Base-by-base conservation (phyloP, 2,888 invertebrate genomes). In the Celastrina argiolus region DNA sequence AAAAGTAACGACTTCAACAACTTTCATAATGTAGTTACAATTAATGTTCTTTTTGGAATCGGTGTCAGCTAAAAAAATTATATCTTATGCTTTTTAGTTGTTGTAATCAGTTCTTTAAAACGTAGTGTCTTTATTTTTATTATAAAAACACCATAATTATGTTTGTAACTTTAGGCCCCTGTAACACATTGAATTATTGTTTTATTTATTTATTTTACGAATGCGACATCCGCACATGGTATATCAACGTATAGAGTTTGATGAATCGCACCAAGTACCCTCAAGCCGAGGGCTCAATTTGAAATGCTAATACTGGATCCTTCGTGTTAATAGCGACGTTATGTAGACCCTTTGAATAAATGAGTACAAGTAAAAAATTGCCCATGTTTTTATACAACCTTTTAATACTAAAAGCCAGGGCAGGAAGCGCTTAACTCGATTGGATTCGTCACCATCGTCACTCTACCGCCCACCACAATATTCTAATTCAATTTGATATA, bases 301-400 rank as follows among this genome's bases (percentile, higher is more conserved):
- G 79, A 79, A 81, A 82, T 81, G 79, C 81, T 81, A 82, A 82
- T 81, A 81, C 80, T 77, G 75, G 77, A 78, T 77, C 77, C 72
- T 73, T 80, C 80, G 78, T 63, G 67, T 68, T 71, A 69, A 68
- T 68, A 66, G 65, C 67, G 56, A 70, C 66, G 69, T 70, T 58
- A 66, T 45, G 41, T 58, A 42, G 66, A 65, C 63, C 39, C 58
- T 67, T 64, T 72, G 70, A 69, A 69, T 72, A 72, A 71, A 72
- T 71, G 70, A 72, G 58, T 61, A 59, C 56, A 59, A 59, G 59
- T 31, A 59, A 59, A 59, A 59, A 59, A 59, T 31, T 59, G 59
- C 59, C 59, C 34, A 59, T 59, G 59, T 31, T 59, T 59, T 34
- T 59, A 59, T 59, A 59, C 34, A 59, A 10, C 10, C 59, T 59